A percentile compares a stretch with the other conserved stretches of the same genome.
Evolutionary conservation across 2,113 vertebrate species (phyloP).

Genomic region (Anhinga anhinga): DNA sequence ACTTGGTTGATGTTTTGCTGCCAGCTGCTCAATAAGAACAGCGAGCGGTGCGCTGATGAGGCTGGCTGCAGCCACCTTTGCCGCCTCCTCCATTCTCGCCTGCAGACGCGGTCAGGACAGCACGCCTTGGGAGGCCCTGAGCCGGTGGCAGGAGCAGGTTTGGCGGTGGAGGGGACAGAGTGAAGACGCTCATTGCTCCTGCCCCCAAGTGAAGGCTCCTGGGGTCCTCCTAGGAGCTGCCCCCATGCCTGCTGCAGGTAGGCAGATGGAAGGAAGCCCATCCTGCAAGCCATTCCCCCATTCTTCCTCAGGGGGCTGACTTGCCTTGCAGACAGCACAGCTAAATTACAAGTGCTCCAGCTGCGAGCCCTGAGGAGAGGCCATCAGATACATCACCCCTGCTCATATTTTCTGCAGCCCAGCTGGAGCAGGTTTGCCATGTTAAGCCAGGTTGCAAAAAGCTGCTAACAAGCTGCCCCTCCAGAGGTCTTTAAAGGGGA

Average conservation of each 20-base stretch:
- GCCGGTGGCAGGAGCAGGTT: not conserved
- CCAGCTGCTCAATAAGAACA: not conserved
- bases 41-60: fast-evolving
- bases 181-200: not conserved
- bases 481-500: not conserved
- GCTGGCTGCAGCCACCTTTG: not conserved
- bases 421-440: not conserved
- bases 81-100: fast-evolving
- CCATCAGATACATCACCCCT: not conserved
- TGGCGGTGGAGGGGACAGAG: not conserved
- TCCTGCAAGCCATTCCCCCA: fast-evolving
- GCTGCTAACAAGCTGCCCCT: not conserved
- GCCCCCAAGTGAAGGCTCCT: not conserved
- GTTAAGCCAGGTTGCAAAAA: not conserved
- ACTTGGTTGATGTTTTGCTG: not conserved
- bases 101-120: not conserved
- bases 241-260: not conserved
- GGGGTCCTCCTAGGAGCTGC: not conserved
- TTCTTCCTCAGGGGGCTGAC: not conserved
- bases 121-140: not conserved
- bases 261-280: not conserved
- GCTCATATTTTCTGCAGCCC: not conserved
- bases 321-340: not conserved
- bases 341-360: not conserved
- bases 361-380: not conserved